Evolutionary conservation across 2,113 vertebrate genomes (phyloP).

Genomic region (Motacilla alba): DNA sequence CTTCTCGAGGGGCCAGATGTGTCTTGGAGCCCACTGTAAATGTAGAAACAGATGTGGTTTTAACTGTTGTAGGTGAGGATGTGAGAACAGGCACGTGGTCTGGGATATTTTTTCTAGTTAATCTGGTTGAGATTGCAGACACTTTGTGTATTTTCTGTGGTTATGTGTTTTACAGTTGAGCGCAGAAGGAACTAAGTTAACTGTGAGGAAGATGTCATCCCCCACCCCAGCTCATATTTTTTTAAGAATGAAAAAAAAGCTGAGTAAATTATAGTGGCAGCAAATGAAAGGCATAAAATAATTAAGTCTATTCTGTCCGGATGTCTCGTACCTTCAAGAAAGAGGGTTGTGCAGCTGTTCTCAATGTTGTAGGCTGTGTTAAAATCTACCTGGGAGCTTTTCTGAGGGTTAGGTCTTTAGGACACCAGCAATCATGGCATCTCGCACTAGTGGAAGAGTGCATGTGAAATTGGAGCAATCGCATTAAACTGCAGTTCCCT

Average conservation of each 20-base stretch:
- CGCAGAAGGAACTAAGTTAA: neutral
- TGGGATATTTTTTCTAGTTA: neutral
- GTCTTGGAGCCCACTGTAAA: neutral
- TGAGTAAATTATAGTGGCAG: neutral
- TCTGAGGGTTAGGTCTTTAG: neutral
- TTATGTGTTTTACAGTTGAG: neutral
- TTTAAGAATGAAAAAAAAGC: neutral
- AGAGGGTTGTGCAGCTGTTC: neutral
- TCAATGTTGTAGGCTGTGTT: neutral
- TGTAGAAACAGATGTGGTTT: neutral
- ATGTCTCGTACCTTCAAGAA: neutral
- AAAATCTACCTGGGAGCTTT: neutral
- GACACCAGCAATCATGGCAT: neutral
- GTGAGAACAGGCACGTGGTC: neutral
- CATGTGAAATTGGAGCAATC: neutral
- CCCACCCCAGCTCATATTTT: neutral
- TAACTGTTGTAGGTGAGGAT: neutral
- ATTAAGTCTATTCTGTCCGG: neutral
- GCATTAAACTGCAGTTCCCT: neutral
- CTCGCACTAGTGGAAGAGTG: neutral
- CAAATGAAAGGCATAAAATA: neutral
- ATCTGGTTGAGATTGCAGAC: neutral
- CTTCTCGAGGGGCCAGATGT: neutral
- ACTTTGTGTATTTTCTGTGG: neutral
- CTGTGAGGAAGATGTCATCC: neutral